Percentiles rank a stretch among this genome's conserved stretches.
These are phyloP conservation scores for Amia ocellicauda DNA, from an alignment of 2,113 vertebrate species.

Conservation along the genomic window DNA sequence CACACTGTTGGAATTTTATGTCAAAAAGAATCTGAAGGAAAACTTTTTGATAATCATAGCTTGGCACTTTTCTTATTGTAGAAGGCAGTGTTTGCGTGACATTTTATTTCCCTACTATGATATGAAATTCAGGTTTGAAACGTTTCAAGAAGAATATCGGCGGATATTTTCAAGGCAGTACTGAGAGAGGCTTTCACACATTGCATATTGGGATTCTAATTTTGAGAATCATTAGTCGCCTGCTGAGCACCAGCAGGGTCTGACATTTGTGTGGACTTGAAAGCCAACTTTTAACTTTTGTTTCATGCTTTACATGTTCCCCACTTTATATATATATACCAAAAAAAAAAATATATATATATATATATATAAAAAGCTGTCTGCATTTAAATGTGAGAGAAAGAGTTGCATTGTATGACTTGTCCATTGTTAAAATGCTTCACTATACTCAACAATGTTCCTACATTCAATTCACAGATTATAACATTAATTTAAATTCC, in stretches of 20 bases:
- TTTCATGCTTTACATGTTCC: neutral
- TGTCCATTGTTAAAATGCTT: too few species aligned
- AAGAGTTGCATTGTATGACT: too few species aligned
- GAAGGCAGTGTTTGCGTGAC: neutral
- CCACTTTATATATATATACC: too few species aligned
- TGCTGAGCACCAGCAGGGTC: neutral
- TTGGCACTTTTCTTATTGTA: neutral
- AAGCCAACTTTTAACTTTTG: neutral
- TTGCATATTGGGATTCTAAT: constrained; percentile 9
- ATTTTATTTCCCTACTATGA: neutral
- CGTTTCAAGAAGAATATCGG: neutral
- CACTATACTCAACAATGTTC: too few species aligned
- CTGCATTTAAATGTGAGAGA: too few species aligned
- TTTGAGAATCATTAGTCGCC: neutral
- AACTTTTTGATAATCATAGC: constrained; percentile 1
- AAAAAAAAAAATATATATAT: too few species aligned
- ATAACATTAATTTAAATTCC: too few species aligned
- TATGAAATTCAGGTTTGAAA: neutral
- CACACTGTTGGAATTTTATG: too few species aligned
- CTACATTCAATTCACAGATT: too few species aligned
- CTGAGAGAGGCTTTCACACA: constrained; percentile 14
- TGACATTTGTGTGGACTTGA: neutral
- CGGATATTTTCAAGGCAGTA: constrained; percentile 7
- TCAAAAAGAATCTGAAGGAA: neutral
- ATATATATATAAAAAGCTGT: too few species aligned